These are phyloP conservation scores for Oscheius sp. DNA, from an alignment of 2,888 invertebrate species.

Conservation along the genomic window DNA sequence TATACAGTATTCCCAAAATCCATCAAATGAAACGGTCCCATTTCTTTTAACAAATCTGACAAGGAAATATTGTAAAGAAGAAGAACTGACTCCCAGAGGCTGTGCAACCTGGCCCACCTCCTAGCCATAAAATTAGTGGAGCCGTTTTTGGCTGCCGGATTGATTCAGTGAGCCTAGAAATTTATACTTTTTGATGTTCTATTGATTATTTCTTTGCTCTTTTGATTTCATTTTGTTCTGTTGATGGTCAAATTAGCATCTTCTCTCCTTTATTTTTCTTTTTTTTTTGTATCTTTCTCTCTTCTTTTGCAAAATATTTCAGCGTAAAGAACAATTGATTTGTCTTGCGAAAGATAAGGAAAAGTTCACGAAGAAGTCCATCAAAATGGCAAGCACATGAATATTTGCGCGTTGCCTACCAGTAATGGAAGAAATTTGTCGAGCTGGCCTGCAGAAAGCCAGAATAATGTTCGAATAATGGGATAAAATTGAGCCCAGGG, in stretches of 20 bases:
- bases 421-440: constrained; percentile 74
- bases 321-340: too few species aligned
- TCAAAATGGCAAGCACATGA: too few species aligned
- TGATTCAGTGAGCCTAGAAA: constrained; percentile 74
- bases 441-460: constrained; percentile 74
- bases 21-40: constrained; percentile 74
- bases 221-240: not conserved
- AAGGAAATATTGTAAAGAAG: constrained; percentile 38
- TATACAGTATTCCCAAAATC: constrained; percentile 60
- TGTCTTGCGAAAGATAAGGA: too few species aligned
- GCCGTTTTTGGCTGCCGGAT: constrained; percentile 71
- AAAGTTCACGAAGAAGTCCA: too few species aligned
- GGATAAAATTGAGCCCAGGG: constrained; percentile 57
- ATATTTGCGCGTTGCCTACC: constrained; percentile 61
- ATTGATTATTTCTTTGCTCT: not conserved
- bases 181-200: not conserved
- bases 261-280: not conserved
- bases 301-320: not conserved
- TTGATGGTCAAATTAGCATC: too few species aligned
- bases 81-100: constrained; percentile 39
- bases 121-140: constrained; percentile 74
- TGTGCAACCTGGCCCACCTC: constrained; percentile 74
- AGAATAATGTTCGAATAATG: constrained; percentile 75
- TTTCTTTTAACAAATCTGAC: constrained; percentile 74
- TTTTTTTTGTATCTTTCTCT: not conserved